Evolutionary conservation across 1,140 invertebrate genomes (phyloP), one percentile per base, ranked within the genome.

Genomic region (Drosophila burlai): DNA sequence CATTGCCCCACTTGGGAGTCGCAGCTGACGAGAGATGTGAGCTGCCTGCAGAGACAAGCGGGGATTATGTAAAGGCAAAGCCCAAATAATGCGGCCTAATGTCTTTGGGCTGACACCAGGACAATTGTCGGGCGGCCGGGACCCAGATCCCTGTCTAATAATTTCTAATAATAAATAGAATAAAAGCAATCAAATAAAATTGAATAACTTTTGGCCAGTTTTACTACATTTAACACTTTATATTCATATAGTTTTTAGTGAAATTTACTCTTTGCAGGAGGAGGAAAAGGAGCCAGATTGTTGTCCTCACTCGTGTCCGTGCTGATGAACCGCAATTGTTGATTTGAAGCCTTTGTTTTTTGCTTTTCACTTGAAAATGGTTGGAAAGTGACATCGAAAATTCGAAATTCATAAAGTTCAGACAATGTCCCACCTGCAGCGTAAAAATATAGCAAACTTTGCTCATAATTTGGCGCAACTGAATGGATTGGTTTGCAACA

Each of bases 51-150:
- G 66, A 31, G 68, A 72, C 68, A 73, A 52, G 31, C 58, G 64
- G 75, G 69, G 74, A 82, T 82, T 82, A 82, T 82, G 74, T 50
- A 62, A 45, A 83, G 80, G 67, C 81, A 82, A 82, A 83, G 67
- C 80, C 80, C 52, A 83, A 82, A 68, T 82, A 82, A 82, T 78
- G 80, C 80, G 43, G 57, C 62, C 62, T 82, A 82, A 82, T 82
- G 80, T 81, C 63, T 59, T 61, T 58, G 38, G 18, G 54, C 67
- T 61, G 71, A 73, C 67, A 73, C 71, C 40, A 69, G 4, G 43
- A 65, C 67, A 72, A 65, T 73, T 80, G 55, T 73, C 62, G 63
- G 21, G n/a, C 24, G 24, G 5, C n/a, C 29, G 3, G 13, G 2
- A 18, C 42, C 29, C n/a, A 16, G 11, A 18, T n/a, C 11, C 29